A percentile compares a stretch with the other conserved stretches of the same genome.
These are phyloP conservation scores for Pseudochaenichthys georgianus DNA, from an alignment of 2,797 vertebrate species.

Conservation along the genomic window DNA sequence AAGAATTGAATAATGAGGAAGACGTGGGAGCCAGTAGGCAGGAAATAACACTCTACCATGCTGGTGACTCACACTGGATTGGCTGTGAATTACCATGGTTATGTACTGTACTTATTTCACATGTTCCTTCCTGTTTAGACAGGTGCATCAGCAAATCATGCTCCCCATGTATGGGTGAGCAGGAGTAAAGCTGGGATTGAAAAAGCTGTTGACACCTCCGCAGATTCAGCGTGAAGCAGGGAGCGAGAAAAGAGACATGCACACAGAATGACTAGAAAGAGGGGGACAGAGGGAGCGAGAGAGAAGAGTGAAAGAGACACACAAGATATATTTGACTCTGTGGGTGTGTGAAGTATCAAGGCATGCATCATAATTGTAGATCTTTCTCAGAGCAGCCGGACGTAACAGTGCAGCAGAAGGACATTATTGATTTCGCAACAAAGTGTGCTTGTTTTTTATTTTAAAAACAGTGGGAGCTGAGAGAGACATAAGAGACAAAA, in stretches of 20 bases:
- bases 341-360: slow-evolving; percentile 78
- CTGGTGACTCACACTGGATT: slow-evolving; percentile 56
- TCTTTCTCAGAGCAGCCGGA: slow-evolving; percentile 64
- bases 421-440: slow-evolving; percentile 40
- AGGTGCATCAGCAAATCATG: slow-evolving; percentile 60
- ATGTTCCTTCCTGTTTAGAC: slow-evolving; percentile 52
- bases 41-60: slow-evolving; percentile 40
- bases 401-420: slow-evolving; percentile 65
- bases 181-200: slow-evolving; percentile 69
- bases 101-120: slow-evolving; percentile 43
- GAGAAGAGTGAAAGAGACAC: slow-evolving; percentile 58
- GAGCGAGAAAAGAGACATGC: slow-evolving; percentile 54
- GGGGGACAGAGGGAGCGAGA: slow-evolving; percentile 65
- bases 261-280: slow-evolving; percentile 67
- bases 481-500: slow-evolving; percentile 52
- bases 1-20: slow-evolving; percentile 42
- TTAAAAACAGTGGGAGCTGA: slow-evolving; percentile 53
- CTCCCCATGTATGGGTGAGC: slow-evolving; percentile 69
- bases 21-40: slow-evolving; percentile 43
- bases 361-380: slow-evolving; percentile 75
- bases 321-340: slow-evolving; percentile 74
- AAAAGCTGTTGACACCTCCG: slow-evolving; percentile 71
- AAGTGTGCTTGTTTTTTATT: slow-evolving; percentile 58
- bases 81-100: slow-evolving; percentile 31
- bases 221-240: slow-evolving; percentile 66